Base-by-base conservation (phyloP, 2,797 vertebrate genomes). In the Esox lucius region DNA sequence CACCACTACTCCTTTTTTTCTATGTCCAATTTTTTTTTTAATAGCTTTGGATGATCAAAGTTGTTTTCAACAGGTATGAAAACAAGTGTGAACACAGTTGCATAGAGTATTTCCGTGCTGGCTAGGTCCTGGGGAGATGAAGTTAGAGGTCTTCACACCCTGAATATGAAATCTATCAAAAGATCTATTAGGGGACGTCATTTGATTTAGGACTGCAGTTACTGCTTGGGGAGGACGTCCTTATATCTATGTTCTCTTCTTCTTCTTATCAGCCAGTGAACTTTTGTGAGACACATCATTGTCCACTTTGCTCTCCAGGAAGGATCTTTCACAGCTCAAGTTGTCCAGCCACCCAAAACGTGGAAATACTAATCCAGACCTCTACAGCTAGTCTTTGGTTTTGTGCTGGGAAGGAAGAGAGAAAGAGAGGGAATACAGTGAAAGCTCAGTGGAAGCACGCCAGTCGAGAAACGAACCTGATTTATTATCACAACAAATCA, bases 401-500 rank as follows among this genome's bases (percentile, higher is more conserved):
- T 93, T 87, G 85, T 85, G 82, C 80, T 61, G 79, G 87, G 69
- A 80, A 73, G 88, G 91, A 92, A 93, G 87, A 85, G 82, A 91
- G 81, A 70, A 78, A 78, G 72, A 82, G 75, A 77, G 69, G 64
- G 42, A 70, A 42, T 70, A 80, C 85, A 86, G 80, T 48, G 78
- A 91, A 87, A 88, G 88, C 88, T 80, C 85, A 84, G 86, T 94
- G 93, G 94, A 94, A 35, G 85, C 84, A 89, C 72, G 91, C 93
- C 93, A 92, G 71, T 86, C 2, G 85, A 91, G 92, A 91, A 86
- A 90, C 75, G 93, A 90, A 89, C 87, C 93, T 96, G 95, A 96
- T 96, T 96, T 95, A 96, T 95, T 94, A 94, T 95, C 93, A 90
- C 91, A 76, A 83, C 94, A 92, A 96, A 96, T 92, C 91, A 94